These are phyloP conservation scores for Phoeniculus purpureus DNA, from an alignment of 2,797 vertebrate genomes.

Conservation along the genomic window DNA sequence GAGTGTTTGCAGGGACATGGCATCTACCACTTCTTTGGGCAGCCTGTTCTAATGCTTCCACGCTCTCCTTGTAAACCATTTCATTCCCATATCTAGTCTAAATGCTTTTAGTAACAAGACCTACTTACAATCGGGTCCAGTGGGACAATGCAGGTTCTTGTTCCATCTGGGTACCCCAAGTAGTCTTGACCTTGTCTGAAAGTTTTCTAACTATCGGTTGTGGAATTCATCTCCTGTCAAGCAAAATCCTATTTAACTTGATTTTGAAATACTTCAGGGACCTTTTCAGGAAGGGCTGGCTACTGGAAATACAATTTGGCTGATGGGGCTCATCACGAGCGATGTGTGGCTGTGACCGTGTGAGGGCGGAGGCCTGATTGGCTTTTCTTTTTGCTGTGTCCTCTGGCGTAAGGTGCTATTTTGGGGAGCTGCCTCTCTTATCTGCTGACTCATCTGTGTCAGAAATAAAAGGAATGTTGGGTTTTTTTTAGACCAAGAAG, in stretches of 20 bases:
- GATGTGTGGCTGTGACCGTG: background rate
- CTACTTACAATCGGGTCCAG: background rate
- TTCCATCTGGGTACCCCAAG: background rate
- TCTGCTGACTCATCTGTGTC: conserved; percentile 60
- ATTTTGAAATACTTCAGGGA: background rate
- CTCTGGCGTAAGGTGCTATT: conserved; percentile 26
- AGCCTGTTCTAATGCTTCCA: no score
- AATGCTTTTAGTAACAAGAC: background rate
- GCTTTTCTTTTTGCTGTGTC: background rate
- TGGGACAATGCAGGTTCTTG: background rate
- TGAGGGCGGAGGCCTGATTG: conserved; percentile 1
- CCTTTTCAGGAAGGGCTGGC: background rate
- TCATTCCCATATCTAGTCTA: no score
- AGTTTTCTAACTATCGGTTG: background rate
- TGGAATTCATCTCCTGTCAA: background rate
- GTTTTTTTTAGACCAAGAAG: conserved; percentile 26
- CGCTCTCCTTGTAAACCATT: no score
- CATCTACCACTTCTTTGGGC: no score
- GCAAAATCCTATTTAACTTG: background rate
- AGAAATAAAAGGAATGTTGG: conserved; percentile 30
- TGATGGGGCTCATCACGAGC: background rate
- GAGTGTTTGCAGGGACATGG: no score
- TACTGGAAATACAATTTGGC: background rate
- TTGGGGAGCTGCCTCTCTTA: conserved; percentile 29
- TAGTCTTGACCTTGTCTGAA: background rate